phyloP scores from a whole-genome alignment of 1,140 invertebrate genomes.

The Trigoniulus corallinus region DNA sequence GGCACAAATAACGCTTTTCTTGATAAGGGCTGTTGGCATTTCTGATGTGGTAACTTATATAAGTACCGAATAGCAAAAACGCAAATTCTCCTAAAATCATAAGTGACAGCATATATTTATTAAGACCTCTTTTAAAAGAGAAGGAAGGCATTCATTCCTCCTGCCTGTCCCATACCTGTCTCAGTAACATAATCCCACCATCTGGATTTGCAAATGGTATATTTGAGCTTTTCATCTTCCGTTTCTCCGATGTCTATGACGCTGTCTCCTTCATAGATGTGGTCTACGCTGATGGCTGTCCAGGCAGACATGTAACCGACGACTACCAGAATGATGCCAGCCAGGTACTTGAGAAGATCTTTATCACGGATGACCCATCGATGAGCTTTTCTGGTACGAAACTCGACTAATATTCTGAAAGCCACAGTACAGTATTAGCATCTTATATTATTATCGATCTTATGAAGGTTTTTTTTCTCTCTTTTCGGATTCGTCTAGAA shows the following conservation, averaged over 20 bases:
- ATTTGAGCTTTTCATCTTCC: constrained; percentile 27
- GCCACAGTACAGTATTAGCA: background rate
- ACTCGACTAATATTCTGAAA: constrained; percentile 35
- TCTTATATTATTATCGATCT: too few species aligned
- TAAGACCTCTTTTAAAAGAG: too few species aligned
- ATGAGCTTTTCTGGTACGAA: constrained; percentile 70
- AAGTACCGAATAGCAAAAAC: constrained; percentile 61
- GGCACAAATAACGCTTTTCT: constrained; percentile 58
- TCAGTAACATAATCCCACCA: constrained; percentile 84
- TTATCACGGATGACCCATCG: constrained; percentile 70
- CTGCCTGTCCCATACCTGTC: too few species aligned
- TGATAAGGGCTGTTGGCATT: constrained; percentile 68
- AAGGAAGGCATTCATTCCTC: too few species aligned
- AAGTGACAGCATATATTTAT: too few species aligned
- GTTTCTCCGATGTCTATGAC: constrained; percentile 31
- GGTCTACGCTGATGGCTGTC: constrained; percentile 40
- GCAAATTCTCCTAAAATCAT: constrained; percentile 49
- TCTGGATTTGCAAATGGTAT: constrained; percentile 51
- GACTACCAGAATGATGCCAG: constrained; percentile 54
- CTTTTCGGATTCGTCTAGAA: too few species aligned
- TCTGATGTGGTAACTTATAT: constrained; percentile 58
- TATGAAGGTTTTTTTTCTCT: too few species aligned
- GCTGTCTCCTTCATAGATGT: constrained; percentile 16
- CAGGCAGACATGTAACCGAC: constrained; percentile 71
- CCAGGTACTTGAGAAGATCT: constrained; percentile 62